These are phyloP conservation scores for Bugulina stolonifera DNA, from an alignment of 2,888 invertebrate genomes.

Conservation along the genomic window DNA sequence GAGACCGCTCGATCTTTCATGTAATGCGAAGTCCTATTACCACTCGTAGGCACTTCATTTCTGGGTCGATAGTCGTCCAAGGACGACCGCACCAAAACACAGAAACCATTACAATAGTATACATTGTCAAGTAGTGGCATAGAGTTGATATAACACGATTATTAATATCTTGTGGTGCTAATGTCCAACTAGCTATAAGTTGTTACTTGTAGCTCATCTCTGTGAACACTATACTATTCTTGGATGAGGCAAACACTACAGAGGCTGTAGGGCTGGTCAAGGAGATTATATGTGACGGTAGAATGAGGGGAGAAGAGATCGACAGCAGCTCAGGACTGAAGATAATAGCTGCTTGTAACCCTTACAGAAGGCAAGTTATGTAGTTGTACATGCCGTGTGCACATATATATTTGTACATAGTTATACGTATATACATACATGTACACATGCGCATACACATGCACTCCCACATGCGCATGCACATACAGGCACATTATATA, in stretches of 20 bases:
- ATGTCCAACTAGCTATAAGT: too few relatives aligned
- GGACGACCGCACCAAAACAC: background rate
- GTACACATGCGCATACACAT: background rate
- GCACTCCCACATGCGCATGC: background rate
- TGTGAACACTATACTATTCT: constrained; percentile 44
- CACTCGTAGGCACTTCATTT: background rate
- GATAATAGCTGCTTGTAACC: constrained; percentile 48
- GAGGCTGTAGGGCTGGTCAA: constrained; percentile 46
- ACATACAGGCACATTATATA: background rate
- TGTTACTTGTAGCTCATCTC: background rate
- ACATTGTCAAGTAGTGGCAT: too few relatives aligned
- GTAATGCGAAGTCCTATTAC: too few relatives aligned
- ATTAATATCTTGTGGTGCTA: too few relatives aligned
- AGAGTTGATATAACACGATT: too few relatives aligned
- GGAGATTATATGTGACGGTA: constrained; percentile 46
- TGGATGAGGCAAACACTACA: constrained; percentile 51
- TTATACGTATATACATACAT: background rate
- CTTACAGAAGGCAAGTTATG: constrained; percentile 41
- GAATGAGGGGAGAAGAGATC: constrained; percentile 37
- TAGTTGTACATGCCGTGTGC: background rate
- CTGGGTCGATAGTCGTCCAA: too few relatives aligned
- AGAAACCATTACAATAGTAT: too few relatives aligned
- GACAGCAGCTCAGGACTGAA: constrained; percentile 35
- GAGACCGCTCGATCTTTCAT: too few relatives aligned
- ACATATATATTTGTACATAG: background rate